Evolutionary conservation across 1,140 invertebrate species (phyloP).

Genomic region (Lucilia sericata): DNA sequence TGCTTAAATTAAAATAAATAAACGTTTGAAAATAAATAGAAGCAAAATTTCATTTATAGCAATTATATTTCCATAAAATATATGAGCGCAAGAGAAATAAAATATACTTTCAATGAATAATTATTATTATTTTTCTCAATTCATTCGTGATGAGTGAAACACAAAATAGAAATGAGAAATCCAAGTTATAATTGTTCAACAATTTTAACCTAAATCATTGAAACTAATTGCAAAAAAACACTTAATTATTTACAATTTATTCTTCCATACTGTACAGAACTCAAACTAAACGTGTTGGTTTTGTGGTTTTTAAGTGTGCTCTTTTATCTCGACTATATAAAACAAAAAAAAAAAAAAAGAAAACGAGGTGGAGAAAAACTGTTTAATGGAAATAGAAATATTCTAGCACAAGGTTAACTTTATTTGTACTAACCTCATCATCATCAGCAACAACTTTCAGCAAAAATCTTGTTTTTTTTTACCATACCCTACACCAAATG

Average conservation of each 20-base stretch:
- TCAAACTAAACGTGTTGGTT: conserved; percentile 21
- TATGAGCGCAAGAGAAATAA: not conserved
- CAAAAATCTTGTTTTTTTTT: not conserved
- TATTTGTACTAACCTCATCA: not conserved
- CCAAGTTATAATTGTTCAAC: conserved; percentile 18
- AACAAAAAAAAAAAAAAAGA: not conserved
- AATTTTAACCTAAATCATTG: conserved; percentile 14
- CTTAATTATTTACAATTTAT: conserved; percentile 27
- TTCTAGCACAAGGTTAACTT: conserved; percentile 6
- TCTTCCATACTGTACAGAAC: conserved; percentile 1
- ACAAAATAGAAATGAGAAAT: not conserved
- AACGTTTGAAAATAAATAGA: too few relatives aligned
- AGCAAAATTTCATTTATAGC: too few relatives aligned
- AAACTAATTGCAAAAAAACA: conserved; percentile 28
- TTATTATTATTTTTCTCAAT: conserved; percentile 11
- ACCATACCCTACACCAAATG: too few relatives aligned
- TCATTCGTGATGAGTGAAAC: not conserved
- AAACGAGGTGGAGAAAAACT: not conserved
- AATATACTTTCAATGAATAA: not conserved
- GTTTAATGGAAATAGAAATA: conserved; percentile 5
- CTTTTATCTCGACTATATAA: not conserved
- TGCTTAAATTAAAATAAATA: too few relatives aligned
- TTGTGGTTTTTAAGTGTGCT: conserved; percentile 24
- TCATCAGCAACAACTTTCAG: not conserved
- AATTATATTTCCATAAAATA: not conserved